A percentile compares a stretch with the other conserved stretches of the same genome.
Evolutionary conservation across 2,888 invertebrate genomes (phyloP).

Genomic region (Prosapia bicincta): DNA sequence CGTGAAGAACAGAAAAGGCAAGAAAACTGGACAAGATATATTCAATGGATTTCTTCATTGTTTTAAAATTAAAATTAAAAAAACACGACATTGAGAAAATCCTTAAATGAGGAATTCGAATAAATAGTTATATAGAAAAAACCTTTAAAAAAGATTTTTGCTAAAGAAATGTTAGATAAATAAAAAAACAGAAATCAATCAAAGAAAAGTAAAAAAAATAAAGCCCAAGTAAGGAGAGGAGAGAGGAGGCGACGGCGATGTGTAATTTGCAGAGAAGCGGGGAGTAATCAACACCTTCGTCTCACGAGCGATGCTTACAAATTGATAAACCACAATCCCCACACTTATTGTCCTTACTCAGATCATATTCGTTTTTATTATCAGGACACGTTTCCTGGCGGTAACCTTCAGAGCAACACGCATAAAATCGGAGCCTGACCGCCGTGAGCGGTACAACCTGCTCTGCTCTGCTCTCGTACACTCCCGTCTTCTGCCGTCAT

Average conservation of each 20-base stretch:
- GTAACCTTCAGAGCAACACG: not conserved
- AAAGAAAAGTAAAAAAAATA: too few species aligned
- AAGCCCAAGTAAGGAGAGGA: too few species aligned
- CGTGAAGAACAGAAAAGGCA: too few species aligned
- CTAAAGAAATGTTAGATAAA: too few species aligned
- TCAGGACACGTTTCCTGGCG: not conserved
- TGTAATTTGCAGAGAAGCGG: not conserved
- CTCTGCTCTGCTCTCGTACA: not conserved
- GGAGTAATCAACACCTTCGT: not conserved
- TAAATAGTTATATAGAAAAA: too few species aligned
- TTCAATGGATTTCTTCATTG: too few species aligned
- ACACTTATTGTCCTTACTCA: not conserved
- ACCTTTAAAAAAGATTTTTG: too few species aligned
- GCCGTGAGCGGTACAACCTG: not conserved
- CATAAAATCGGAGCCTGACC: not conserved
- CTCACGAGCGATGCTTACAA: conserved; percentile 2
- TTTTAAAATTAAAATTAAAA: too few species aligned
- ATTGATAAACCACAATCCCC: not conserved
- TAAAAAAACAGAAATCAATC: too few species aligned
- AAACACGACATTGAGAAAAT: too few species aligned
- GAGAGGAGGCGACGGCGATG: not conserved
- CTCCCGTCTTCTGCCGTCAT: not conserved
- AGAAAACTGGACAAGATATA: too few species aligned
- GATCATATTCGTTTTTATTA: not conserved
- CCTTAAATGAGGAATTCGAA: too few species aligned